Conservation (phyloP, 2,888 invertebrate species). For the Clanis bilineata region DNA sequence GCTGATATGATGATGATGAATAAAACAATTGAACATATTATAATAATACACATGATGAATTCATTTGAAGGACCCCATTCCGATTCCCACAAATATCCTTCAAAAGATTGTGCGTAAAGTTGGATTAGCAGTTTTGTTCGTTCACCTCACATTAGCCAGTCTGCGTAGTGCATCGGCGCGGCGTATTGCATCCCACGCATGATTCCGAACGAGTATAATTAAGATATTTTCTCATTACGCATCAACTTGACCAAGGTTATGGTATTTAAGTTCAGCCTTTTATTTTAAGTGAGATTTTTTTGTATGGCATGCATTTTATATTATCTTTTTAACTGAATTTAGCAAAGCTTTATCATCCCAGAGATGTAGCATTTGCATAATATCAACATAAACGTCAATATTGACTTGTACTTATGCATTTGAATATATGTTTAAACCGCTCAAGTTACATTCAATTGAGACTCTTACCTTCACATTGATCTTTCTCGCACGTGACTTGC, state of each 20-base stretch:
- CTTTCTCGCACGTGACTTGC: slow-evolving; percentile 10
- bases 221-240: neutral
- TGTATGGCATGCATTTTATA: neutral
- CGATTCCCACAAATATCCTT: neutral
- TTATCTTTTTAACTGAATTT: neutral
- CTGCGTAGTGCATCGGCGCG: too few relatives aligned
- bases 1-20: too few relatives aligned
- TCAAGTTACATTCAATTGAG: neutral
- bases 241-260: neutral
- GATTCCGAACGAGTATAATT: slow-evolving; percentile 1
- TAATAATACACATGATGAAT: too few relatives aligned
- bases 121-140: neutral
- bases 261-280: neutral
- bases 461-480: slow-evolving; percentile 9
- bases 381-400: neutral
- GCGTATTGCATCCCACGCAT: neutral
- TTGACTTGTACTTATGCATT: neutral
- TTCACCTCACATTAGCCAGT: neutral
- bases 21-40: too few relatives aligned
- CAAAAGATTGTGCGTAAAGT: neutral
- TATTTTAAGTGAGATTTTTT: neutral
- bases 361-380: neutral
- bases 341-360: too few relatives aligned
- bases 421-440: neutral
- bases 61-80: neutral